Evolutionary conservation across 2,113 vertebrate genomes (phyloP).

Genomic region (Genyomyrus donnyi): DNA sequence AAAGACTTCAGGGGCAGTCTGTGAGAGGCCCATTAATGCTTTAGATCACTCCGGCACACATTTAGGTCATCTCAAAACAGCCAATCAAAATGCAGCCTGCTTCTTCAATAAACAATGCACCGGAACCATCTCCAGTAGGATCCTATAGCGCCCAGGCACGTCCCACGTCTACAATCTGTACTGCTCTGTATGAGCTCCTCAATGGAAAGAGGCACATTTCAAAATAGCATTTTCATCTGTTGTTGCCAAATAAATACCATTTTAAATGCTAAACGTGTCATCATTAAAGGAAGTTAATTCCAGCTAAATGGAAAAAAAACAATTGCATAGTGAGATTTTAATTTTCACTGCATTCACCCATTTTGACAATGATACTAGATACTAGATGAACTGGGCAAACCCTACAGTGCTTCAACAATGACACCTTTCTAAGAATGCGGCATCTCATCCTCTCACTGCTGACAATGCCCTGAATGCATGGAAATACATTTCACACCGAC

Average conservation of each 20-base stretch:
- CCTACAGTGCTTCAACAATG: background rate
- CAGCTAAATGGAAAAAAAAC: background rate
- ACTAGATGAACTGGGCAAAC: background rate
- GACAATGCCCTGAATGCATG: background rate
- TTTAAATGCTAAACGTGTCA: background rate
- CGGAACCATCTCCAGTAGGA: background rate
- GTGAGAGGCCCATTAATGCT: constrained; percentile 9
- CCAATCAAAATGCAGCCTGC: background rate
- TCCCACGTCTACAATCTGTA: background rate
- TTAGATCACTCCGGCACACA: constrained; percentile 2
- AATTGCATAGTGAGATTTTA: background rate
- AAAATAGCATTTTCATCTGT: background rate
- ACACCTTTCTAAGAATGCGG: background rate
- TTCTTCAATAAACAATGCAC: background rate
- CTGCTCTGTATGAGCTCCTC: background rate
- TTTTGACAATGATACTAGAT: background rate
- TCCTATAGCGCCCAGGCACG: background rate
- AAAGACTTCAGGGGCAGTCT: background rate
- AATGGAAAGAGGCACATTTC: background rate
- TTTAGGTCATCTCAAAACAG: background rate
- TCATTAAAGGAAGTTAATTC: background rate
- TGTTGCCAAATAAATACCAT: background rate
- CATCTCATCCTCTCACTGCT: background rate
- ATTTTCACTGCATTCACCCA: background rate
- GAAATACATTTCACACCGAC: background rate